Evolutionary conservation across 2,797 vertebrate genomes (phyloP), one percentile per base, ranked within the genome.

Genomic region (Decapterus maruadsi): DNA sequence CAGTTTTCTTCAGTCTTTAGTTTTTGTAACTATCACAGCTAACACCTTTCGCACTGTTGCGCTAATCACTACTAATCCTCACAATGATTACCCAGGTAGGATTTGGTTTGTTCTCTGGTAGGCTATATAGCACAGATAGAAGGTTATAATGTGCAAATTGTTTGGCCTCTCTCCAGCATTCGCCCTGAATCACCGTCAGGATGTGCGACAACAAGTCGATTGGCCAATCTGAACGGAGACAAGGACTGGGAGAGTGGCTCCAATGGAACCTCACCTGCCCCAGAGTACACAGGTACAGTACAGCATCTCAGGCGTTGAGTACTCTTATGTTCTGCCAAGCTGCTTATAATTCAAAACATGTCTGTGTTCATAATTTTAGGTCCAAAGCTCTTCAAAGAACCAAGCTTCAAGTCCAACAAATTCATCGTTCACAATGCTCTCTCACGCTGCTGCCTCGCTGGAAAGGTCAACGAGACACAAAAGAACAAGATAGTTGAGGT

Each of bases 321-420:
- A 31, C 10, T 48, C 8, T 7, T 19, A 17, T 20, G n/a, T 6
- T 16, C 42, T 43, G 29, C 20, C 16, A 22, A 14, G 26, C 12
- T 53, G 22, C 2, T 45, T 64, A 8, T 13, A n/a, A 6, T 10
- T 59, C 66, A 8, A 19, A 63, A 11, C 6, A 0, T 65, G 1
- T 1, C 8, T 61, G 19, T 65, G 48, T 13, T 74, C 54, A 20
- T 64, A 6, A 71, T 73, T 72, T 6, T 68, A 97, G 97, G 97
- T 48, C 97, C 96, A 0, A 96, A 96, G 75, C 94, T 98, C 48
- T 98, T 97, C 74, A 98, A 97, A 87, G 97, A 98, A 81, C 97
- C 96, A 4, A 98, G 97, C 60, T 96, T 97, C 72, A 98, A 97
- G 88, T 98, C 97, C 72, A 98, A 98, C 92, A 98, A 98, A 77